Evolutionary conservation across 1,140 invertebrate species (phyloP), one percentile per base, ranked within the genome.

Genomic region (Amphibalanus amphitrite): DNA sequence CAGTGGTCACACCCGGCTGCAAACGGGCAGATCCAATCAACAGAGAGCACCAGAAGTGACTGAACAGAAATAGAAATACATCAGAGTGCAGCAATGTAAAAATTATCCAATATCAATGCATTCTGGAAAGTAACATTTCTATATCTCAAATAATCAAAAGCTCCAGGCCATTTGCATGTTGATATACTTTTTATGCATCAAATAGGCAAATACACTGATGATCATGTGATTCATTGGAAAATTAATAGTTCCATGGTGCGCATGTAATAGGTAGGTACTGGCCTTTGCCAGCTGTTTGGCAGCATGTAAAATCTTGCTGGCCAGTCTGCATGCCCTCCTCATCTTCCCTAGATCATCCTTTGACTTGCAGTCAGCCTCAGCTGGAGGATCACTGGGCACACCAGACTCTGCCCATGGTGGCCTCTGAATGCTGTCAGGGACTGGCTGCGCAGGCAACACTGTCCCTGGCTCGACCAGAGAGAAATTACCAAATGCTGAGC

Each of bases 1-100:
- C 92, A 67, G 94, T 97, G 70, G 91, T 94, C 33, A 88, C 79
- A 38, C 93, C 93, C 76, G 86, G 83, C 91, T 95, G 77, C 59
- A 82, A 38, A 38, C 33, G 33, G 33, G 4, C 33, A 38, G 33
- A 4, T 6, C 4, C 33, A 4, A 38, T 15, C 4, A 6, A 4
- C 33, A 38, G 33, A 38, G 33, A 38, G 15, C 33, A 38, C 4
- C 33, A 38, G 33, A 15, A n/a, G n/a, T n/a, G n/a, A n/a, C n/a
- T n/a, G n/a, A n/a, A n/a, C n/a, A n/a, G n/a, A n/a, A n/a, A n/a
- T n/a, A n/a, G n/a, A n/a, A n/a, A n/a, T n/a, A n/a, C n/a, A n/a
- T n/a, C n/a, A n/a, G n/a, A n/a, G n/a, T n/a, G n/a, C n/a, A n/a
- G n/a, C n/a, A n/a, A n/a, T n/a, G n/a, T n/a, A n/a, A n/a, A n/a